Evolutionary conservation across 2,888 invertebrate species (phyloP), one percentile per base, ranked within the genome.

Genomic region (Xylota segnis): DNA sequence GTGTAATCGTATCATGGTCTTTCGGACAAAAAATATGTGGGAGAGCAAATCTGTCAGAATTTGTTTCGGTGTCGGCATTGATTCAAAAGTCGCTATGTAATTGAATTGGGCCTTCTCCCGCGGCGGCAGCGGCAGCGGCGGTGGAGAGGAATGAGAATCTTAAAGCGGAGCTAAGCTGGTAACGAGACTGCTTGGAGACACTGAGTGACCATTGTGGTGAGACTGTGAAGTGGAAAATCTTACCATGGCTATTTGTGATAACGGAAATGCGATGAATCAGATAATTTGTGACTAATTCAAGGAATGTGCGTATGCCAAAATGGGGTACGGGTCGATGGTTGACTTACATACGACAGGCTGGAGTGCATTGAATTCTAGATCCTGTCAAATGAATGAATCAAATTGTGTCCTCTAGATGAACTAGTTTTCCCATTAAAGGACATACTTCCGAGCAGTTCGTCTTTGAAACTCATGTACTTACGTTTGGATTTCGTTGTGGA

Each of bases 21-120:
- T 61, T 72, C 45, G 18, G 47, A 52, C 16, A 16, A 40, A 54
- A 59, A 40, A 45, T 34, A 63, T 68, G 86, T 86, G 86, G 86
- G 86, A 68, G 86, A 86, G 72, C 56, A 52, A 72, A 77, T 86
- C 86, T 86, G 72, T 86, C 72, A 82, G 72, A 86, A 82, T 75
- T 76, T 32, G 84, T 84, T 79, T 71, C 79, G 79, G 84, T 79
- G 71, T 84, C 79, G 75, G 84, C 71, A 75, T 71, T 84, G 79
- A 75, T 66, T 84, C 65, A 65, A 47, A 70, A 75, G 61, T 66
- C 43, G 29, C 40, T 14, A 54, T 52, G 32, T 37, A 54, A 75
- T 70, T 76, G 50, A 82, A 70, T 65, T 70, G 47, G 40, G 50
- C 12, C 43, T 27, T 34, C 12, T 63, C 37, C 14, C n/a, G 1